Base-by-base conservation (phyloP, 2,797 vertebrate species). In the Neosilurus hyrtlii region DNA sequence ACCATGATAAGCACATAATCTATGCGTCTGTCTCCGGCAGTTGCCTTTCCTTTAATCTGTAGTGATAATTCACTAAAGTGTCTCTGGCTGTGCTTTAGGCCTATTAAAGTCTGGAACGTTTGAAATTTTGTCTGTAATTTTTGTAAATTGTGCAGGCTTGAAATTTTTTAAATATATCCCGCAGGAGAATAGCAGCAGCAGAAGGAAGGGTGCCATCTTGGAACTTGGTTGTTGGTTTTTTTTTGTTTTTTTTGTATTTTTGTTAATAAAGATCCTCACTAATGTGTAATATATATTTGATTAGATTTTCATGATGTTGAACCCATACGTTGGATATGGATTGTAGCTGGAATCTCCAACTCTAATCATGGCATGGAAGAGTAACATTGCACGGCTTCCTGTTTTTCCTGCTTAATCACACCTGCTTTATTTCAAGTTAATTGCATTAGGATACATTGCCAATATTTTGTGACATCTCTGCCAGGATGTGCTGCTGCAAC, bases 1-100 rank as follows among this genome's bases (percentile, higher is more conserved):
- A 72, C 43, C 49, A 62, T 43, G 83, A 76, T 54, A 76, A 66
- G 68, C 52, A 62, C 52, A 63, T 80, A 71, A 74, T 79, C 83
- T 81, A 63, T 61, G 68, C 54, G 49, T 51, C 73, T 43, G 30
- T 51, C 82, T 83, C 43, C 51, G 71, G 81, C 54, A 24, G 57
- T 56, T 49, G 6, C 52, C 73, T 15, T 18, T 59, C 52, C n/a
- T 56, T 49, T n/a, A 71, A 49, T 73, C 59, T 52, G 56, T 7
- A 63, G 68, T 3, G 15, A 2, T 24, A 57, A 68, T 59, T 68
- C 66, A 59, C 20, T 54, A 54, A 68, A 68, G 51, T 26, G 24
- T 61, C 49, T 78, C 54, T 61, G 73, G 26, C 35, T 26, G n/a
- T 37, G 62, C 52, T 10, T 59, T 73, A 76, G 35, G 65, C 9